A percentile compares a stretch with the other conserved stretches of the same genome.
These are phyloP conservation scores for Smutsia gigantea DNA, from an alignment of 2,797 vertebrate species.

Conservation along the genomic window DNA sequence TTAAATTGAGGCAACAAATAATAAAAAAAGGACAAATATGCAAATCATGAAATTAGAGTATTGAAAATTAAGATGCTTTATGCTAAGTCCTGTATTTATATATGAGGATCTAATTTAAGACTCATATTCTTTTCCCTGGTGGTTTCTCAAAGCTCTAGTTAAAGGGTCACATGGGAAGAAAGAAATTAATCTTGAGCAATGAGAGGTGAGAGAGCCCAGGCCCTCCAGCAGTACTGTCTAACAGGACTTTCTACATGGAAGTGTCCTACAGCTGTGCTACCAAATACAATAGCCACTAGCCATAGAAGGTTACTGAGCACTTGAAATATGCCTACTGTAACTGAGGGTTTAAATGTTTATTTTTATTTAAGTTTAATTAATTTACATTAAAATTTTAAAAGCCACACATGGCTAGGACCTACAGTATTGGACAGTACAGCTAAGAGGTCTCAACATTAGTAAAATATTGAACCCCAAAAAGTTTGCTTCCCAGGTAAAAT, in stretches of 20 bases:
- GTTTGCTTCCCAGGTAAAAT: not conserved
- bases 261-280: too few species aligned
- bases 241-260: not conserved
- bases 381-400: not conserved
- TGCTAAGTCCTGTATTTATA: too few species aligned
- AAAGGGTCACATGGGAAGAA: not conserved
- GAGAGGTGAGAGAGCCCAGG: too few species aligned
- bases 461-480: not conserved
- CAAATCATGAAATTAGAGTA: not conserved
- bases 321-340: not conserved
- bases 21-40: not conserved
- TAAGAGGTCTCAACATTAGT: not conserved
- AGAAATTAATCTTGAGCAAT: not conserved
- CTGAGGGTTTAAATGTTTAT: not conserved
- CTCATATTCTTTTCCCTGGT: too few species aligned
- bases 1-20: not conserved
- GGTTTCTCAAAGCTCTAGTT: not conserved
- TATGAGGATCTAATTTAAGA: too few species aligned
- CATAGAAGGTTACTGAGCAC: not conserved
- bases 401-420: not conserved
- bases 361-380: not conserved
- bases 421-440: not conserved
- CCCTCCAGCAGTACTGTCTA: fast-evolving
- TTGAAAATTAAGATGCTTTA: not conserved
- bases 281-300: not conserved